These are phyloP conservation scores for Xylota sylvarum DNA, from an alignment of 2,888 invertebrate species.

Conservation along the genomic window DNA sequence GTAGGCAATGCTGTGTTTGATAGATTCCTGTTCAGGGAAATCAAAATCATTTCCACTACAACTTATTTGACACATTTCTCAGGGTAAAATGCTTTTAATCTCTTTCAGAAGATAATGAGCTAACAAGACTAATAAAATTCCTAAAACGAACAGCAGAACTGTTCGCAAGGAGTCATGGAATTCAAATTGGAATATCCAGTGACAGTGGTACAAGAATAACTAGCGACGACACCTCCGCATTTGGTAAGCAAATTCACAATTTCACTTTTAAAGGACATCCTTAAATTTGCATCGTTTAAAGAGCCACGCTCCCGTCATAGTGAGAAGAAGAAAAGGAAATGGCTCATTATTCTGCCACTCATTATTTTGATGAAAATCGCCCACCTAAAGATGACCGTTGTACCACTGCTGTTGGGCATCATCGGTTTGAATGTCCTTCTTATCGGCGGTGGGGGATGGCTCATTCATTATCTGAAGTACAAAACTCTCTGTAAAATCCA, in stretches of 20 bases:
- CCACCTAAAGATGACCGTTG: slow-evolving; percentile 82
- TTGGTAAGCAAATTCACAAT: slow-evolving; percentile 78
- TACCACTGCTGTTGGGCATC: slow-evolving; percentile 81
- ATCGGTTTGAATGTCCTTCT: slow-evolving; percentile 82
- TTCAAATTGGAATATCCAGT: slow-evolving; percentile 81
- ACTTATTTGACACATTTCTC: background rate
- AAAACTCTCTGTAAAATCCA: slow-evolving; percentile 84
- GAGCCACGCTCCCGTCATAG: slow-evolving; percentile 80
- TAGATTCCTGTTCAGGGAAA: background rate
- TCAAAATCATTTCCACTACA: background rate
- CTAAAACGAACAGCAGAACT: slow-evolving; percentile 82
- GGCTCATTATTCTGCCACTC: slow-evolving; percentile 82
- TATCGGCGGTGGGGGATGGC: slow-evolving; percentile 82
- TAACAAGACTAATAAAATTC: slow-evolving; percentile 81
- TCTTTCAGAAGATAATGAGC: slow-evolving; percentile 81
- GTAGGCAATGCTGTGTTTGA: too few species aligned
- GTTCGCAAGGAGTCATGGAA: slow-evolving; percentile 82
- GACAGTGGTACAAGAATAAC: slow-evolving; percentile 81
- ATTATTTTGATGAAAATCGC: slow-evolving; percentile 84
- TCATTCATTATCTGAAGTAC: slow-evolving; percentile 83
- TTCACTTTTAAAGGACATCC: background rate
- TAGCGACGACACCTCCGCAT: slow-evolving; percentile 73
- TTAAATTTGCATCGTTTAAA: background rate
- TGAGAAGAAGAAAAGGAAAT: slow-evolving; percentile 81
- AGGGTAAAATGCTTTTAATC: background rate